These are phyloP conservation scores for Poliocrania exsul DNA, from an alignment of 2,797 vertebrate species.

Conservation along the genomic window DNA sequence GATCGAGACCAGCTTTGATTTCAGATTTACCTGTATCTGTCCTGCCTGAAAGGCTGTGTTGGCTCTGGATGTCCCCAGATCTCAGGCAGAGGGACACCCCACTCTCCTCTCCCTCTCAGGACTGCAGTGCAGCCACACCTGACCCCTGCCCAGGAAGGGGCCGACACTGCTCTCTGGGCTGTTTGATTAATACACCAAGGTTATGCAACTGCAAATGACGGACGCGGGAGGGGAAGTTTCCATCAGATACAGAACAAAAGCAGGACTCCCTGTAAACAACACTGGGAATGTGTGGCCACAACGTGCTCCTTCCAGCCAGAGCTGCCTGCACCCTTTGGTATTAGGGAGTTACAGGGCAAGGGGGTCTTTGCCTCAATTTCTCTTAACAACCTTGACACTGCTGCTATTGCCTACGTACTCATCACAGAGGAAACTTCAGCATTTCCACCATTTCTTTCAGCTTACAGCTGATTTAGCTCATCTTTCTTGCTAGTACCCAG, in stretches of 20 bases:
- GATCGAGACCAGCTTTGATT: not conserved
- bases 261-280: constrained; percentile 1
- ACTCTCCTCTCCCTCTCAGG: not conserved
- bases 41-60: not conserved
- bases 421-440: not conserved
- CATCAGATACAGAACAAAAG: constrained; percentile 35
- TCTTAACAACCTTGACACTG: not conserved
- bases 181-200: not conserved
- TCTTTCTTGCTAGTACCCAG: not conserved
- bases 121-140: not conserved
- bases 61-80: not conserved
- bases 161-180: fast-evolving
- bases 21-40: not conserved
- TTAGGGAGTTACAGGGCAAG: not conserved
- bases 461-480: not conserved
- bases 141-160: not conserved
- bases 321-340: not conserved
- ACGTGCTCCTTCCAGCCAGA: not conserved
- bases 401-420: not conserved
- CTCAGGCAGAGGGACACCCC: not conserved
- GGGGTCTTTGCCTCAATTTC: not conserved
- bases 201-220: not conserved
- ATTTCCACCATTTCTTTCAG: not conserved
- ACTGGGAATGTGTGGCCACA: not conserved
- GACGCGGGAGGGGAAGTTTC: not conserved